Evolutionary conservation across 2,797 vertebrate species (phyloP), one percentile per base, ranked within the genome.

Genomic region (Macrochelys suwanniensis): DNA sequence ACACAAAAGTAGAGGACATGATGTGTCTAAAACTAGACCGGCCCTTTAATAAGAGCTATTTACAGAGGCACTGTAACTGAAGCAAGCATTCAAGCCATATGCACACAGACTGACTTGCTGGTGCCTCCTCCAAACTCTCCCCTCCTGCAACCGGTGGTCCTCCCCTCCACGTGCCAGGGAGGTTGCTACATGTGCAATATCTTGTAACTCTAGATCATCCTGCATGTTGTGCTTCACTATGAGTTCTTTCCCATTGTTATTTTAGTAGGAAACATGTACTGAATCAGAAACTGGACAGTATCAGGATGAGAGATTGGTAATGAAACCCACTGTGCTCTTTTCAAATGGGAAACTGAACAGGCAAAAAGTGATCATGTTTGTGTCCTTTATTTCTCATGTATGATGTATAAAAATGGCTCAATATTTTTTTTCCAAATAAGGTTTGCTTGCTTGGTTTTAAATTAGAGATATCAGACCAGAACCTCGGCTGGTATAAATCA

Each of bases 371-470:
- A 68, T 47, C 53, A 74, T 80, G n/a, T 74, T 11, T 61, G 82
- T 0, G 53, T 5, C 3, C 25, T 87, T 59, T 79, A 2, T 19
- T 82, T 81, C 26, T 76, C 81, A 4, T 11, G 10, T 33, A 19
- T 25, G 5, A 68, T 47, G 68, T 45, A 33, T 42, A 68, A 68
- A 61, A 68, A 21, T 21, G n/a, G 65, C 33, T 45, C 7, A 87
- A 92, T 91, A 81, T 42, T 2, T 25, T 77, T 80, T 45, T 53
- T 51, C 11, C 23, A 45, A 37, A 79, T 23, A 61, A 1, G 56
- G 91, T 94, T 85, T 85, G 94, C 54, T 76, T 82, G 25, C 2
- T 91, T 86, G 19, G 61, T 45, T 76, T n/a, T 90, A 92, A 94
- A 92, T 88, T 80, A 83, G 86, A 83, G 25, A 28, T 92, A 31